Conservation (phyloP, 1,140 invertebrate species). For the Andricus grossulariae region DNA sequence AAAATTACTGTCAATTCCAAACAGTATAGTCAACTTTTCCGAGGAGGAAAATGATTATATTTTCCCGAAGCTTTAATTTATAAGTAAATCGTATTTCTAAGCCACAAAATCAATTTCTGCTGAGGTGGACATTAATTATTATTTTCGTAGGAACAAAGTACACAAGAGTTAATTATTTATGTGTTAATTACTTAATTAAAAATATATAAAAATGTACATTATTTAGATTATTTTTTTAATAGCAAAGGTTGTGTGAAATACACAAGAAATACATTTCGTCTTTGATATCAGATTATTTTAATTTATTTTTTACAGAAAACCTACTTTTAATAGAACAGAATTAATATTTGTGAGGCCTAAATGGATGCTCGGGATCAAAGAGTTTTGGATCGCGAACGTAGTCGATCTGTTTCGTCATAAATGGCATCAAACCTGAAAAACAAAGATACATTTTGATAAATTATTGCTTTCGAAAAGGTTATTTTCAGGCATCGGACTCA, state of each 20-base stretch:
- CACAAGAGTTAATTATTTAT: conserved; percentile 42
- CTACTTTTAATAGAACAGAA: conserved; percentile 13
- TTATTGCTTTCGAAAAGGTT: not conserved
- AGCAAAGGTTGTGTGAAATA: not conserved
- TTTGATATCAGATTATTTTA: conserved; percentile 34
- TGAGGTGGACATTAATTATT: not conserved
- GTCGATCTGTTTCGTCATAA: conserved; percentile 83
- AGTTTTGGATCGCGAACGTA: conserved; percentile 90
- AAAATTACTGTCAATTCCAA: conserved; percentile 26
- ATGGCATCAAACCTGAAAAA: conserved; percentile 80
- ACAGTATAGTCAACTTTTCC: conserved; percentile 27
- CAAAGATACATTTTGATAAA: not conserved
- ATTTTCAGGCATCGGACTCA: too few relatives aligned
- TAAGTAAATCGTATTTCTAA: conserved; percentile 16
- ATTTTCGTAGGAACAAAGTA: conserved; percentile 31
- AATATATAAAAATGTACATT: not conserved
- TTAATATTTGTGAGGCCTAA: conserved; percentile 86
- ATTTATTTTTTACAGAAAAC: conserved; percentile 11
- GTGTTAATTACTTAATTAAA: conserved; percentile 11
- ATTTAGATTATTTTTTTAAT: conserved; percentile 1
- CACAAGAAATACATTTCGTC: conserved; percentile 21
- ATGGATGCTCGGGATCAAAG: conserved; percentile 88
- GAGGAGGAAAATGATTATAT: conserved; percentile 21
- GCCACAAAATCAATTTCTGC: not conserved
- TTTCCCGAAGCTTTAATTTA: not conserved